Evolutionary conservation across 2,113 vertebrate species (phyloP), one percentile per base, ranked within the genome.

Genomic region (Diphyllodes magnificus): DNA sequence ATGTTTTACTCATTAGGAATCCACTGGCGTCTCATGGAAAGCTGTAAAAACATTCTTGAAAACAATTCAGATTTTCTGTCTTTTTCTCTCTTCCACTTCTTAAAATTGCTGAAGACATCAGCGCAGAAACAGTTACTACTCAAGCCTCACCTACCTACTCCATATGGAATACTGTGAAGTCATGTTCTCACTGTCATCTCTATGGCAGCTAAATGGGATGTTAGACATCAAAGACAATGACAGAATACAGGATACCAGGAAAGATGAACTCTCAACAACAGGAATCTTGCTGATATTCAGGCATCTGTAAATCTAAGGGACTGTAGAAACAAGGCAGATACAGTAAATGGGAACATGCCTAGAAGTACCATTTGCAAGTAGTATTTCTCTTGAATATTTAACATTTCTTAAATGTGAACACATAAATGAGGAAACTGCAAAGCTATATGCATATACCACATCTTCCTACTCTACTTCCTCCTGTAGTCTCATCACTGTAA

Each of bases 1-100:
- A 80, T 94, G 84, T 88, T 96, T 93, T 95, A 86, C 35, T 94
- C 90, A 86, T 94, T 91, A 95, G 82, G 47, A 85, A 73, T 85
- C 66, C 35, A 82, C 59, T 82, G 89, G 77, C 8, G 0, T 92
- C 66, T 76, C 66, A 73, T 63, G 75, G 78, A 95, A 91, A 94
- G 89, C 89, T 85, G 77, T 75, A 92, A 93, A 93, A 95, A 35
- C 0, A 2, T 87, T 84, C 75, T 69, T 80, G 78, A 95, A 92
- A 91, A 82, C 53, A 72, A 91, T 80, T 94, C 66, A 80, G 47
- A 72, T 82, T 87, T 86, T 87, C 44, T 76, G 44, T 19, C 50
- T 79, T 86, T 16, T 90, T 69, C 63, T 50, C 25, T 83, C 45
- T 95, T 57, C 40, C 42, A 57, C 42, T 80, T 87, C 45, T 90